Conservation (phyloP, 2,113 vertebrate species). For the Neodon shergylaensis region DNA sequence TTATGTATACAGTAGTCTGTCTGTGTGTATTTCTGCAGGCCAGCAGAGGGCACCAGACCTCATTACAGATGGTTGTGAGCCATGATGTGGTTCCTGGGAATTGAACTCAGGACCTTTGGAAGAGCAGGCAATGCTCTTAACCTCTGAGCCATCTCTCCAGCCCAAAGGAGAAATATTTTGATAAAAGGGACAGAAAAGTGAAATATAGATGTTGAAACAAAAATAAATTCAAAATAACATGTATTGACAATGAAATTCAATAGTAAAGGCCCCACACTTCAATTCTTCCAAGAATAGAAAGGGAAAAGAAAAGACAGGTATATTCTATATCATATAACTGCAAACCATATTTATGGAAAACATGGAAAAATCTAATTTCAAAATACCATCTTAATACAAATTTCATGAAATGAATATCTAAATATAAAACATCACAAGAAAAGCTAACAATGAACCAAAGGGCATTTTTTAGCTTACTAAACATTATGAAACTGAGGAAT, state of each 20-base stretch:
- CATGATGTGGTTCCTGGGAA: too few species aligned
- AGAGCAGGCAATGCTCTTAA: too few species aligned
- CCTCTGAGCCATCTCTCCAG: too few species aligned
- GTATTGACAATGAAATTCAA: not conserved
- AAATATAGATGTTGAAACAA: not conserved
- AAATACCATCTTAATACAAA: not conserved
- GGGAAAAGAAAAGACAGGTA: not conserved
- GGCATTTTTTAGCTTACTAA: not conserved
- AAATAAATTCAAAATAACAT: not conserved
- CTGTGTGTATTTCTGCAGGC: too few species aligned
- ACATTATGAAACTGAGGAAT: slow-evolving; percentile 5
- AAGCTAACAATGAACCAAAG: not conserved
- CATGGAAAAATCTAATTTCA: not conserved
- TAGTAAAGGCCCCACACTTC: not conserved
- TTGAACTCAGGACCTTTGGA: too few species aligned
- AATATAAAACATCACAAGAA: not conserved
- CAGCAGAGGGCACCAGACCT: too few species aligned
- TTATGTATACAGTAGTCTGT: too few species aligned
- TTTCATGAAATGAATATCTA: slow-evolving; percentile 1
- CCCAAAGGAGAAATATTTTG: not conserved
- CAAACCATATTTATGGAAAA: not conserved
- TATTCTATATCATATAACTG: not conserved
- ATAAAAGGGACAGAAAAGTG: not conserved
- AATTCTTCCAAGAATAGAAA: not conserved
- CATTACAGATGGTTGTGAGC: too few species aligned